These are phyloP conservation scores for Apis florea DNA, from an alignment of 1,140 invertebrate species.

Conservation along the genomic window DNA sequence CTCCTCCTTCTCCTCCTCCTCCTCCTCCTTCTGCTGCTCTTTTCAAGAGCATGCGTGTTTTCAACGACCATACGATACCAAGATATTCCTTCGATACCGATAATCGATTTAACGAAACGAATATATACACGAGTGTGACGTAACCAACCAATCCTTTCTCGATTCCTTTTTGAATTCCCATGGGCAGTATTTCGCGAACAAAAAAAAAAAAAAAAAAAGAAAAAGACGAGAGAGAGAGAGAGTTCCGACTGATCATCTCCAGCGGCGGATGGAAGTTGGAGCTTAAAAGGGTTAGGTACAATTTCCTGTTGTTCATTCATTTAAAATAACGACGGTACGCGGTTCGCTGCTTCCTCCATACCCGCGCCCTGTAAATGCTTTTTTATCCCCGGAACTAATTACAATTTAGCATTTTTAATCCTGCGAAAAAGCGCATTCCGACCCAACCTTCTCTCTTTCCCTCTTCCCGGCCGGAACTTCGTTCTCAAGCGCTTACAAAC, in stretches of 20 bases:
- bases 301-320: constrained; percentile 76
- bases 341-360: constrained; percentile 49
- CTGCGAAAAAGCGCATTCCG: constrained; percentile 65
- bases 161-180: constrained; percentile 25
- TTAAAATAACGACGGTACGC: constrained; percentile 71
- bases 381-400: constrained; percentile 76
- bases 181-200: constrained; percentile 19
- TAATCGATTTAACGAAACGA: not conserved
- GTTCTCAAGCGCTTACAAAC: constrained; percentile 61
- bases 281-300: constrained; percentile 70
- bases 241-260: constrained; percentile 55
- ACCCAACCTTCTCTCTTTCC: constrained; percentile 21
- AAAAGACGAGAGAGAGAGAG: constrained; percentile 23
- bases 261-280: constrained; percentile 49
- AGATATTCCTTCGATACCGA: not conserved
- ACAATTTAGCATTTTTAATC: constrained; percentile 79
- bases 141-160: not conserved
- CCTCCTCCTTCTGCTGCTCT: too few species aligned
- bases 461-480: constrained; percentile 57
- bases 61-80: not conserved
- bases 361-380: constrained; percentile 61
- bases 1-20: too few species aligned
- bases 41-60: not conserved
- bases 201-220: not conserved
- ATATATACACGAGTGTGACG: not conserved